Percentiles rank a stretch among this genome's conserved stretches.
phyloP scores from a whole-genome alignment of 2,888 invertebrate genomes.

The Drosophila stalkeri region DNA sequence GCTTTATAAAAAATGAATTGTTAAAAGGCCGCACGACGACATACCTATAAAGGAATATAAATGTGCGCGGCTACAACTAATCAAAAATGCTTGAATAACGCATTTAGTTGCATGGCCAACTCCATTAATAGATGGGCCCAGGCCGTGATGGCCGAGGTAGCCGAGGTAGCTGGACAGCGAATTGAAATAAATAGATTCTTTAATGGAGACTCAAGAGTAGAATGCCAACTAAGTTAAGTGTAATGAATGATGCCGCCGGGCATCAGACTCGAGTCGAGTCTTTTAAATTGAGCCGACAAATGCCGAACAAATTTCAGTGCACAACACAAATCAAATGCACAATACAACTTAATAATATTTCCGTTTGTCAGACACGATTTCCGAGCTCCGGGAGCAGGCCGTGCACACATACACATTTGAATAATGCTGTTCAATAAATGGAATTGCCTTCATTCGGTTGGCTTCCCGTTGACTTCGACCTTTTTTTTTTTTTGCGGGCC shows the following conservation, averaged over 20 bases:
- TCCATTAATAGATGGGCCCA: slow-evolving; percentile 65
- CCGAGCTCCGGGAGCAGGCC: slow-evolving; percentile 22
- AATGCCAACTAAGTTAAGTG: slow-evolving; percentile 31
- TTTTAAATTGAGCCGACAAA: slow-evolving; percentile 36
- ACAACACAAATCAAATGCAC: slow-evolving; percentile 70
- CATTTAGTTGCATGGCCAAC: slow-evolving; percentile 45
- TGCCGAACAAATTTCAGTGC: slow-evolving; percentile 56
- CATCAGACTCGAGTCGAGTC: not conserved
- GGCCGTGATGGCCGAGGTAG: not conserved
- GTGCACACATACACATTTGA: slow-evolving; percentile 53
- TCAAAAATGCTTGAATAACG: slow-evolving; percentile 58
- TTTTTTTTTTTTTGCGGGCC: slow-evolving; percentile 41
- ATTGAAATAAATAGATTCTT: slow-evolving; percentile 70
- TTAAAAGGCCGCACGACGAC: slow-evolving; percentile 67
- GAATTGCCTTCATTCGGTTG: slow-evolving; percentile 70
- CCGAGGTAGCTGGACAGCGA: slow-evolving; percentile 29
- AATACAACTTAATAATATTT: slow-evolving; percentile 73
- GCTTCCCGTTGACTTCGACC: slow-evolving; percentile 44
- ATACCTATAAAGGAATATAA: slow-evolving; percentile 68
- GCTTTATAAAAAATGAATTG: slow-evolving; percentile 76
- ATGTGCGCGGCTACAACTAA: slow-evolving; percentile 71
- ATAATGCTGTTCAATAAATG: slow-evolving; percentile 76
- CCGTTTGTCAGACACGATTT: slow-evolving; percentile 38
- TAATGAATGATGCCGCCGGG: slow-evolving; percentile 53
- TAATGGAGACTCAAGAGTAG: slow-evolving; percentile 48